Evolutionary conservation across 2,888 invertebrate species (phyloP).

Genomic region (Microctonus aethiopoides): DNA sequence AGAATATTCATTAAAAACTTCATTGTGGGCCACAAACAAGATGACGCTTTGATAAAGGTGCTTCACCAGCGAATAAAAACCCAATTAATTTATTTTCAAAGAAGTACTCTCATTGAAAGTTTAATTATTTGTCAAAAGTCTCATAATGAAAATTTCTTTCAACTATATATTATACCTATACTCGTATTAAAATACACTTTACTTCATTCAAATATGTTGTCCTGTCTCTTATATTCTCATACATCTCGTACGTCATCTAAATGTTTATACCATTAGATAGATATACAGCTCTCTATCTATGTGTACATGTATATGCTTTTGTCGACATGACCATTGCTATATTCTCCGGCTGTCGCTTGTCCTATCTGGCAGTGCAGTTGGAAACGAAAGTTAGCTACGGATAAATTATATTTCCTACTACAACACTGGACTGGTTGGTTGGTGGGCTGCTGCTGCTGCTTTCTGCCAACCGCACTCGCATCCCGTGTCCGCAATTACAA

Average conservation of each 20-base stretch:
- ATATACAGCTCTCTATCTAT: neutral
- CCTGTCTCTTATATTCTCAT: conserved; percentile 24
- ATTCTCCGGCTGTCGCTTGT: conserved; percentile 30
- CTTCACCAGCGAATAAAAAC: neutral
- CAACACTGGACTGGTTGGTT: conserved; percentile 29
- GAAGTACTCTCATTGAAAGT: too few relatives aligned
- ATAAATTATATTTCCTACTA: conserved; percentile 59
- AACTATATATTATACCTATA: too few relatives aligned
- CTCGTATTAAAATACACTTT: too few relatives aligned
- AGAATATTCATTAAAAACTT: too few relatives aligned
- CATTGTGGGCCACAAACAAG: too few relatives aligned
- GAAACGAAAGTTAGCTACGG: conserved; percentile 56
- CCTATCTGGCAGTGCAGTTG: conserved; percentile 10
- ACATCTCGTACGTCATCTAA: conserved; percentile 8
- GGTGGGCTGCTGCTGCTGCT: conserved; percentile 42
- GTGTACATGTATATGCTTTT: neutral
- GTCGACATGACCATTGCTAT: conserved; percentile 22
- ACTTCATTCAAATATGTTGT: conserved; percentile 8
- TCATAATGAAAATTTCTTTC: too few relatives aligned
- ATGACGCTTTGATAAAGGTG: neutral
- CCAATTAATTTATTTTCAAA: neutral
- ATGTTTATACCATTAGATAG: conserved; percentile 26
- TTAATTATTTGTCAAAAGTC: too few relatives aligned
- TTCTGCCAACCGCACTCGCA: conserved; percentile 41
- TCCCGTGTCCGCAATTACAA: conserved; percentile 58